Base-by-base conservation (phyloP, 1,140 invertebrate species). In the Calliphora vicina region DNA sequence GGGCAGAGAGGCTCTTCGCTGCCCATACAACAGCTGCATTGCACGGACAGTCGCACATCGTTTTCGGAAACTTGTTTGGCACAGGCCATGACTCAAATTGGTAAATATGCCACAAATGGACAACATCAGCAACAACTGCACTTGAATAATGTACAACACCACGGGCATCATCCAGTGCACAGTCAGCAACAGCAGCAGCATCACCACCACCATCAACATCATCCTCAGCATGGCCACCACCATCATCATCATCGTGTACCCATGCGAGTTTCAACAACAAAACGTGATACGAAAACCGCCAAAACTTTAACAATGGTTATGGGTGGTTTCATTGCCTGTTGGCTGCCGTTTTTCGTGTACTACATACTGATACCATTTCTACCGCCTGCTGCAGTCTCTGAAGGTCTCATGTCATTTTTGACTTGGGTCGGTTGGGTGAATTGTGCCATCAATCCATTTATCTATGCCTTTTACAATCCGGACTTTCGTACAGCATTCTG, bases 381-480 rank as follows among this genome's bases (percentile, higher is more conserved):
- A 29, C 92, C 92, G 0, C 91, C 85, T 3, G 88, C 90, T n/a
- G 92, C 93, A 61, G 92, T 93, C 2, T 93, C 92, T 82, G 89
- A 92, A 10, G 91, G 94, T 12, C 91, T 97, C 12, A 97, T 97
- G 94, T 93, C 93, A 57, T 93, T 96, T 84, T 91, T 98, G 72
- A 97, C 96, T 0, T 99, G 97, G 97, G 92, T 98, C 61, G 97
- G 95, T 3, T 98, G 97, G 95, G 94, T 97, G 78, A 99, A 98
- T 90, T 97, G 97, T 8, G 95, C 95, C 1, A 96, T 97, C 76
- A 97, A 97, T 91, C 96, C 96, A 0, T 96, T 96, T 86, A 96
- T 97, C 86, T 97, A 97, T 86, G 96, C 96, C 15, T 96, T 97
- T 87, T 96, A 96, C 88, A 97, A 96, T 86, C 94, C 94, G 0